Conservation (phyloP, 2,888 invertebrate genomes). For the Calliopum simillimum region DNA sequence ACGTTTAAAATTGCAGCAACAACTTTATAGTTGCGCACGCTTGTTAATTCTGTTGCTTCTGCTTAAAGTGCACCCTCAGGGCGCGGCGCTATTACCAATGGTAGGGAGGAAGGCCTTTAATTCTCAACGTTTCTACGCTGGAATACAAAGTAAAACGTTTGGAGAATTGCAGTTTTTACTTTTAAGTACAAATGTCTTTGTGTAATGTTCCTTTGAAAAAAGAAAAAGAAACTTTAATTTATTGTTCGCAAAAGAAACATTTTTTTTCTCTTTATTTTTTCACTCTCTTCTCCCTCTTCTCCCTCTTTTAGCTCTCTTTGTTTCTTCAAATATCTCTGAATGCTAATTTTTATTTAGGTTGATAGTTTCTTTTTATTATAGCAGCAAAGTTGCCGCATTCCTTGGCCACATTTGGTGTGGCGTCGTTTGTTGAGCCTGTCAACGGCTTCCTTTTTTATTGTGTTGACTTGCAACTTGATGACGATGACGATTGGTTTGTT, state of each 20-base stretch:
- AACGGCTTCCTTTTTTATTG: conserved; percentile 12
- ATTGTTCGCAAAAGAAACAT: neutral
- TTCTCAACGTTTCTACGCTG: too few relatives aligned
- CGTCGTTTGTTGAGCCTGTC: conserved; percentile 3
- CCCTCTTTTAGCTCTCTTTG: neutral
- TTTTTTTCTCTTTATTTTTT: neutral
- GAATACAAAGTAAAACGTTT: too few relatives aligned
- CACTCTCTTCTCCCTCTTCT: neutral
- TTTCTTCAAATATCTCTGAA: too few relatives aligned
- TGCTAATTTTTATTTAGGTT: neutral
- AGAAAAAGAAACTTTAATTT: neutral
- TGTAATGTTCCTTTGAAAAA: too few relatives aligned
- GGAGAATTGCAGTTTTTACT: too few relatives aligned
- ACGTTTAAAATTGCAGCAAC: neutral
- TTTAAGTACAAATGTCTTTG: too few relatives aligned
- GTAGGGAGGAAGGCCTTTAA: too few relatives aligned
- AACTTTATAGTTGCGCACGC: neutral
- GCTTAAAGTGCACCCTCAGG: neutral
- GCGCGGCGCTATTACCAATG: too few relatives aligned
- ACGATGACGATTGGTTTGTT: too few relatives aligned
- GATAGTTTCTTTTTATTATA: conserved; percentile 3
- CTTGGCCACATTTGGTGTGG: conserved; percentile 21
- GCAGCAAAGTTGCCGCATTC: conserved; percentile 18
- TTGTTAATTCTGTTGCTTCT: neutral
- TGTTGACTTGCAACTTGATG: neutral